These are phyloP conservation scores for Ditylenchus dipsaci DNA, from an alignment of 1,140 invertebrate genomes.

Conservation along the genomic window DNA sequence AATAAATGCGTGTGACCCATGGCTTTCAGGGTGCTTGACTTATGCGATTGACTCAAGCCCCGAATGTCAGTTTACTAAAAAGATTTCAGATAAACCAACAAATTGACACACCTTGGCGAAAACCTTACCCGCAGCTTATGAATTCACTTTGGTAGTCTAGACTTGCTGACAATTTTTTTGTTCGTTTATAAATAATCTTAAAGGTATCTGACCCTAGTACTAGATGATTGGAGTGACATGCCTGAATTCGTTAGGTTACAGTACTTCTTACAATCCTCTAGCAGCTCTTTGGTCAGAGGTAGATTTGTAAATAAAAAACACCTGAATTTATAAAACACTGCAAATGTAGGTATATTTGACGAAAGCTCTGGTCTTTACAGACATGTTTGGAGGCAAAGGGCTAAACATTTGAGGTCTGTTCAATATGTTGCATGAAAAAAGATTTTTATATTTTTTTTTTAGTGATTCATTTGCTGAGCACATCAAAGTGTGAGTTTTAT, in stretches of 20 bases:
- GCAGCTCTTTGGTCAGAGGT: neutral
- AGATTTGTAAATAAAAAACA: neutral
- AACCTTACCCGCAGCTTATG: slow-evolving; percentile 36
- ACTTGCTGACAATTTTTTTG: neutral
- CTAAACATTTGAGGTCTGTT: neutral
- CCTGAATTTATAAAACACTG: neutral
- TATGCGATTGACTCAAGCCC: no score
- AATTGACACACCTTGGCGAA: slow-evolving; percentile 14
- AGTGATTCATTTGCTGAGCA: slow-evolving; percentile 25
- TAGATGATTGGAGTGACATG: slow-evolving; percentile 43
- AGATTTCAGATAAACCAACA: neutral
- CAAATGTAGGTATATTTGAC: slow-evolving; percentile 32
- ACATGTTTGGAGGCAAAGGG: slow-evolving; percentile 38
- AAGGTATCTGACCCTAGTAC: slow-evolving; percentile 32
- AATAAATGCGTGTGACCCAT: no score
- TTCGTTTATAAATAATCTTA: slow-evolving; percentile 2
- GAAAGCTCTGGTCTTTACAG: slow-evolving; percentile 34
- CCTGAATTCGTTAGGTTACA: slow-evolving; percentile 35
- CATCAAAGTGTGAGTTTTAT: slow-evolving; percentile 5
- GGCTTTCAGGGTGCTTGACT: no score
- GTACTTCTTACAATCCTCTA: slow-evolving; percentile 17
- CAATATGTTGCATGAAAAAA: no score
- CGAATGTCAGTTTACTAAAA: no score
- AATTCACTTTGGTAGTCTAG: slow-evolving; percentile 8
- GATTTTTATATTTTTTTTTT: neutral